Percentiles rank a stretch among this genome's conserved stretches.
These are phyloP conservation scores for Clarias macrocephalus DNA, from an alignment of 2,113 vertebrate genomes.

Conservation along the genomic window DNA sequence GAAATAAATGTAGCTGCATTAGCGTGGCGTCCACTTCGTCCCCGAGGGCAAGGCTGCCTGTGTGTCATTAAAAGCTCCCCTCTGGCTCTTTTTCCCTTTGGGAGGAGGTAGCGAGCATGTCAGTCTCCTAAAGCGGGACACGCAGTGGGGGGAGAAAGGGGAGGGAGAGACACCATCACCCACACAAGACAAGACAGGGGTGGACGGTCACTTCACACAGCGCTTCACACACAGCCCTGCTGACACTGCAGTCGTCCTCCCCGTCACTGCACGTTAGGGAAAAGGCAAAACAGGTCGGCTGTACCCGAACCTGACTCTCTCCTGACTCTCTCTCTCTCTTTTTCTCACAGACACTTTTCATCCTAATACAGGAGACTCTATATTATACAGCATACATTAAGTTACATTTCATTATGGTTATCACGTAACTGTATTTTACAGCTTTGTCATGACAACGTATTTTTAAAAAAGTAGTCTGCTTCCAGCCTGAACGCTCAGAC, in stretches of 20 bases:
- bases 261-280: conserved; percentile 8
- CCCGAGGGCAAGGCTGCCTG: conserved; percentile 73
- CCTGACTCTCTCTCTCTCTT: conserved; percentile 4
- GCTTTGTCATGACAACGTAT: not conserved
- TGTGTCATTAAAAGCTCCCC: conserved; percentile 77
- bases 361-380: too few relatives aligned
- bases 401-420: not conserved
- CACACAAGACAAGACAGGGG: conserved; percentile 16
- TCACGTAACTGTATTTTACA: not conserved
- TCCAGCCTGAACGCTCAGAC: not conserved
- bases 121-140: conserved; percentile 68
- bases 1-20: conserved; percentile 39
- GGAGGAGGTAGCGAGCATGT: conserved; percentile 84
- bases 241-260: conserved; percentile 18
- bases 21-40: conserved; percentile 60
- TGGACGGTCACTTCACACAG: conserved; percentile 30
- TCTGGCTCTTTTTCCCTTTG: conserved; percentile 85
- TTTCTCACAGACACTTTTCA: not conserved
- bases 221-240: conserved; percentile 15
- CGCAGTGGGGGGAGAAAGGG: conserved; percentile 52
- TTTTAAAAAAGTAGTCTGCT: not conserved
- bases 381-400: not conserved
- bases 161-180: conserved; percentile 59
- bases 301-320: not conserved
- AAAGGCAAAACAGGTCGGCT: conserved; percentile 20